These are phyloP conservation scores for Teinopalpus imperialis DNA, from an alignment of 2,888 invertebrate species.

Conservation along the genomic window DNA sequence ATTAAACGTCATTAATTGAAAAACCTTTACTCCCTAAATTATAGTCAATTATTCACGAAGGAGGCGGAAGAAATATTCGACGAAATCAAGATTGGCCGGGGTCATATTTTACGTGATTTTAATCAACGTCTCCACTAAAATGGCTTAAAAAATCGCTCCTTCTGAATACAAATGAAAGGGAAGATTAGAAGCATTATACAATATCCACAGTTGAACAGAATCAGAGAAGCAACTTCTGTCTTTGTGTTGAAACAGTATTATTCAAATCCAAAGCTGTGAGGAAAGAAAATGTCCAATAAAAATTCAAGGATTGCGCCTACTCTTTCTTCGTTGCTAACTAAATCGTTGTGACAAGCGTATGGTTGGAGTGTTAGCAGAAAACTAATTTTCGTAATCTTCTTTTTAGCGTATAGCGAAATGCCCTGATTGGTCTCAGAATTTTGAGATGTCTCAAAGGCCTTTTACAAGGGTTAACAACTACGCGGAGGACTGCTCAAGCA, in stretches of 20 bases:
- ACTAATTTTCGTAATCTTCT: not conserved
- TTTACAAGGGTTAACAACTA: too few species aligned
- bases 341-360: slow-evolving; percentile 46
- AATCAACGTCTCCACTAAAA: slow-evolving; percentile 22
- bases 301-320: slow-evolving; percentile 60
- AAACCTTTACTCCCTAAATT: slow-evolving; percentile 14
- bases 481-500: too few species aligned
- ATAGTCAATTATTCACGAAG: slow-evolving; percentile 17
- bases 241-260: slow-evolving; percentile 55
- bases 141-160: slow-evolving; percentile 18
- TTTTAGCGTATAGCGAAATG: too few species aligned
- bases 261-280: slow-evolving; percentile 54
- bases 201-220: slow-evolving; percentile 25
- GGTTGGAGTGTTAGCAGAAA: slow-evolving; percentile 29
- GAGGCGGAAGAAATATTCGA: slow-evolving; percentile 18
- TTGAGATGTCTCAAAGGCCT: too few species aligned
- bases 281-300: slow-evolving; percentile 65
- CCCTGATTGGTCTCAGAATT: too few species aligned
- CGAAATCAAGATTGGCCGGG: slow-evolving; percentile 16
- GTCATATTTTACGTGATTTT: slow-evolving; percentile 25
- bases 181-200: slow-evolving; percentile 36
- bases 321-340: slow-evolving; percentile 57
- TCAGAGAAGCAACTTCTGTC: slow-evolving; percentile 43
- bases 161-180: slow-evolving; percentile 32
- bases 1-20: slow-evolving; percentile 11